phyloP scores from a whole-genome alignment of 2,113 vertebrate species.

The Leptobrachium ailaonicum region DNA sequence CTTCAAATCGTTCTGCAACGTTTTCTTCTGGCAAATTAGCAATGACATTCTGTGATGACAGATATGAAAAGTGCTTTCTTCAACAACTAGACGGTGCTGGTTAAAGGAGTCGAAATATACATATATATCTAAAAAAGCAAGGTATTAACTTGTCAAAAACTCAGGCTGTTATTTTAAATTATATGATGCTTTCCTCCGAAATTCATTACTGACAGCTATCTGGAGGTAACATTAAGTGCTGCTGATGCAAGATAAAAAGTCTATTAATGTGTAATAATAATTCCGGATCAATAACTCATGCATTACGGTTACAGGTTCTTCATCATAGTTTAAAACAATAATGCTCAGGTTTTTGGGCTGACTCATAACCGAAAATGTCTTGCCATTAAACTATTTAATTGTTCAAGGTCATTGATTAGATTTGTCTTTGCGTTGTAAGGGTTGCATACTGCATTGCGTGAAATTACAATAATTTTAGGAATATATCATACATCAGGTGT shows the following conservation, averaged over 20 bases:
- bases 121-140: constrained; percentile 21
- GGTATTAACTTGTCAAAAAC: constrained; percentile 43
- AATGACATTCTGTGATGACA: constrained; percentile 35
- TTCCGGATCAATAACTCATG: constrained; percentile 14
- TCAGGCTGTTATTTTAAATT: constrained; percentile 33
- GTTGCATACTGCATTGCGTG: too few species aligned
- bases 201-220: constrained; percentile 31
- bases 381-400: neutral
- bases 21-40: constrained; percentile 46
- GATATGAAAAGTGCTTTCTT: constrained; percentile 14
- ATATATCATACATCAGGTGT: too few species aligned
- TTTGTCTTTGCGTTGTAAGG: neutral
- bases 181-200: constrained; percentile 9
- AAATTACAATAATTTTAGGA: too few species aligned
- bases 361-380: neutral
- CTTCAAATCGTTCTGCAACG: constrained; percentile 20
- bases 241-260: constrained; percentile 13
- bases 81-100: constrained; percentile 21
- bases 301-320: neutral
- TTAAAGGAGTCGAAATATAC: constrained; percentile 12
- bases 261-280: neutral
- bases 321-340: neutral
- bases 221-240: constrained; percentile 1
- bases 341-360: neutral
- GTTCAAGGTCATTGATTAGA: constrained; percentile 2